Percentiles rank a stretch among this genome's conserved stretches.
Evolutionary conservation across 2,797 vertebrate species (phyloP).

Genomic region (Cyprinella venusta): DNA sequence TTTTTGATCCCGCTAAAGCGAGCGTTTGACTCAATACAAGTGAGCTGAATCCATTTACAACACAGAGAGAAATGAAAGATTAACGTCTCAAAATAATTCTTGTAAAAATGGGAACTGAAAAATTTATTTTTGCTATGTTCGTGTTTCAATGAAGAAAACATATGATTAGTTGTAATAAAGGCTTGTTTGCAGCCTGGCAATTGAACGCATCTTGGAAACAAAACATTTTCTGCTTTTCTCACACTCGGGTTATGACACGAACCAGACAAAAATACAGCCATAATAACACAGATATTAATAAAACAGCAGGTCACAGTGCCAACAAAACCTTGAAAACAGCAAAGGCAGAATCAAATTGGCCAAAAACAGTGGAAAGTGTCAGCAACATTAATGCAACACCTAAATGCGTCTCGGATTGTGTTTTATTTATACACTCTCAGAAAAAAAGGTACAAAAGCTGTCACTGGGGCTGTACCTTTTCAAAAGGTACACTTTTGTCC

Average conservation of each 20-base stretch:
- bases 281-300: background rate
- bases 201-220: background rate
- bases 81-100: background rate
- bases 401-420: no score
- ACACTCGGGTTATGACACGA: background rate
- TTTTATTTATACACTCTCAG: no score
- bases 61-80: background rate
- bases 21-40: background rate
- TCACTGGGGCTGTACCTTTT: no score
- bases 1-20: background rate
- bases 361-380: background rate
- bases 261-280: constrained; percentile 12
- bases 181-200: background rate
- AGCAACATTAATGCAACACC: background rate
- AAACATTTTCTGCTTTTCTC: background rate
- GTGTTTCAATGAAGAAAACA: background rate
- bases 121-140: background rate
- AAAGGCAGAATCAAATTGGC: background rate
- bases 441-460: no score
- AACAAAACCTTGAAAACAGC: background rate
- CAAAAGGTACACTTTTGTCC: no score
- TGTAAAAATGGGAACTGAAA: background rate
- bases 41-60: background rate
- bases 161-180: background rate
- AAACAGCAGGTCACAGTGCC: background rate